These are phyloP conservation scores for Pristionchus arcanus DNA, from an alignment of 2,888 invertebrate species.

Conservation along the genomic window DNA sequence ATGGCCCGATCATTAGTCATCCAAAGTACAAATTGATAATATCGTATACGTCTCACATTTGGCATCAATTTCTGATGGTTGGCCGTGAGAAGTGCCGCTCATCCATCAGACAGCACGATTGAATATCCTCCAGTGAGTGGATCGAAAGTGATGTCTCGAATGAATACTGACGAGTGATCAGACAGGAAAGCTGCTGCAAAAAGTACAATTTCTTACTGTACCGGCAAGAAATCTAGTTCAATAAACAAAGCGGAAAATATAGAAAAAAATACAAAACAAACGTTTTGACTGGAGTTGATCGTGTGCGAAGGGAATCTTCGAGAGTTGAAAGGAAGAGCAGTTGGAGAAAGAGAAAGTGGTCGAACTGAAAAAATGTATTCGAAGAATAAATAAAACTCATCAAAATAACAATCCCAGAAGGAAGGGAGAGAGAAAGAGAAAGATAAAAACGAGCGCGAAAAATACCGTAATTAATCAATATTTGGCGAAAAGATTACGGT, in stretches of 20 bases:
- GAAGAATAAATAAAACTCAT: neutral
- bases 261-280: slow-evolving; percentile 68
- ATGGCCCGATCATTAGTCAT: too few relatives aligned
- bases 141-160: slow-evolving; percentile 93
- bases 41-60: slow-evolving; percentile 56
- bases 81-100: slow-evolving; percentile 96
- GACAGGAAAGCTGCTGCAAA: slow-evolving; percentile 86
- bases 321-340: slow-evolving; percentile 86
- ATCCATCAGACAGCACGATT: slow-evolving; percentile 89
- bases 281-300: slow-evolving; percentile 94
- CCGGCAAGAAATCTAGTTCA: too few relatives aligned
- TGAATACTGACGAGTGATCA: slow-evolving; percentile 81
- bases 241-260: too few relatives aligned
- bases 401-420: too few relatives aligned
- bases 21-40: too few relatives aligned
- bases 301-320: slow-evolving; percentile 91
- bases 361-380: neutral
- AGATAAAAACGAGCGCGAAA: too few relatives aligned
- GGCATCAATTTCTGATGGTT: slow-evolving; percentile 80
- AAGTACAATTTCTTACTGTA: too few relatives aligned
- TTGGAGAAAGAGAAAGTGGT: slow-evolving; percentile 2
- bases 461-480: too few relatives aligned
- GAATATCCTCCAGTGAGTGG: slow-evolving; percentile 90
- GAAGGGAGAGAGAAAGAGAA: too few relatives aligned
- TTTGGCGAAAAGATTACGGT: too few relatives aligned